Base-by-base conservation (phyloP, 2,888 invertebrate genomes). In the Phorcus lineatus region DNA sequence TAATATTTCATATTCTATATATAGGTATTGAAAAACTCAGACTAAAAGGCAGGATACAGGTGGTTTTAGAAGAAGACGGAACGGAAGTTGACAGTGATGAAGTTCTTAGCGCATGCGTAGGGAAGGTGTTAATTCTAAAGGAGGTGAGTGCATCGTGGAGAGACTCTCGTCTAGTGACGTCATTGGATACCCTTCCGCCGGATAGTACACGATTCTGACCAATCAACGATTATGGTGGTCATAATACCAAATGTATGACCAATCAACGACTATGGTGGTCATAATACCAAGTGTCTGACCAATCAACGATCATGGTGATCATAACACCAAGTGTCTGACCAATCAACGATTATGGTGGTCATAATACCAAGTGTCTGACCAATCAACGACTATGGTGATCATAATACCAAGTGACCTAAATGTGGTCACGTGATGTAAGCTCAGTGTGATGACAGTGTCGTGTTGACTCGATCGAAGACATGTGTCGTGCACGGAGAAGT, bases 1-100 rank as follows among this genome's bases (percentile, higher is more conserved):
- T n/a, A n/a, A n/a, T n/a, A n/a, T n/a, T 11, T 47, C 11, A 13
- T 47, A 11, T 47, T 4, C 11, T 47, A 7, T 36, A 7, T 36
- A 17, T 77, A 82, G 83, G 80, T 19, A 57, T 55, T 13, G 82
- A 74, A 13, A 84, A 84, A 52, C 79, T 82, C 13, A 78, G 62
- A 19, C 22, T 82, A 17, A 77, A 53, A 1, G 79, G 79, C 16
- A 55, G 77, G 28, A 67, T 78, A n/a, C n/a, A 62, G 47, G 78
- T 81, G 0, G 82, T 82, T 0, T 77, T 82, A 22, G 81, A 82
- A 53, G 80, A 80, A 19, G 82, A 82, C 31, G 84, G 82, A 19
- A 82, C 82, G 40, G 84, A 84, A 62, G 70, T 84, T 22, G 84
- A 84, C 55, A 81, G 78, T 66, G 84, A 84, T 78, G 84, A 82